These are phyloP conservation scores for Andrena praecox DNA, from an alignment of 2,888 invertebrate species.

Conservation along the genomic window DNA sequence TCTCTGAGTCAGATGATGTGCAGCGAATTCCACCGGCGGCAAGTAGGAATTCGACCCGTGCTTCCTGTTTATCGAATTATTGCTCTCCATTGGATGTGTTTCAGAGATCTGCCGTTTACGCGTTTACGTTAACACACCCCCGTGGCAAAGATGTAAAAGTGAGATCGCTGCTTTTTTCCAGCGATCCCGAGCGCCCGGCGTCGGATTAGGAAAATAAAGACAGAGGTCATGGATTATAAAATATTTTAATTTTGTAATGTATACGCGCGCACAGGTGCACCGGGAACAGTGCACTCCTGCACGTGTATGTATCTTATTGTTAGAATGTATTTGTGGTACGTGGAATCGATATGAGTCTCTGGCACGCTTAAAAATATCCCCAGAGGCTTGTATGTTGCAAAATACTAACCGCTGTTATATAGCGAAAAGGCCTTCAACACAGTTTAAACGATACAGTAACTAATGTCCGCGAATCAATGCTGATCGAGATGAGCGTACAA, in stretches of 20 bases:
- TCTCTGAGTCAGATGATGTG: slow-evolving; percentile 45
- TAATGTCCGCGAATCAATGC: slow-evolving; percentile 85
- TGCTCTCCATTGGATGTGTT: slow-evolving; percentile 46
- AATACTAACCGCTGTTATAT: slow-evolving; percentile 57
- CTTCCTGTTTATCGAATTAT: slow-evolving; percentile 67
- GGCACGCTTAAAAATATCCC: slow-evolving; percentile 38
- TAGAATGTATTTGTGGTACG: slow-evolving; percentile 52
- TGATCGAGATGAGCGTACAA: slow-evolving; percentile 94
- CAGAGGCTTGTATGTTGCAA: slow-evolving; percentile 55
- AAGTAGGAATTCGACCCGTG: slow-evolving; percentile 60
- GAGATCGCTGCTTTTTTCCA: slow-evolving; percentile 22
- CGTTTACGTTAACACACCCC: slow-evolving; percentile 22
- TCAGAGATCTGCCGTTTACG: slow-evolving; percentile 23
- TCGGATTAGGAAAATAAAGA: slow-evolving; percentile 44
- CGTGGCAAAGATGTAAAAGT: slow-evolving; percentile 30
- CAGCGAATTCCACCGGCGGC: slow-evolving; percentile 45
- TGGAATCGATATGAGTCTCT: slow-evolving; percentile 48
- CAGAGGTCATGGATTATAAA: slow-evolving; percentile 58
- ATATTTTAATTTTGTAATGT: slow-evolving; percentile 66
- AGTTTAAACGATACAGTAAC: slow-evolving; percentile 21
- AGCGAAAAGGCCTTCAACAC: slow-evolving; percentile 57
- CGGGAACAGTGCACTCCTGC: slow-evolving; percentile 30
- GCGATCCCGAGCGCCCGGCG: slow-evolving; percentile 17
- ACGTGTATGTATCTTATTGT: slow-evolving; percentile 55
- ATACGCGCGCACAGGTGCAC: slow-evolving; percentile 51